These are phyloP conservation scores for Pachycephala philippinensis DNA, from an alignment of 2,113 vertebrate species.

Conservation along the genomic window DNA sequence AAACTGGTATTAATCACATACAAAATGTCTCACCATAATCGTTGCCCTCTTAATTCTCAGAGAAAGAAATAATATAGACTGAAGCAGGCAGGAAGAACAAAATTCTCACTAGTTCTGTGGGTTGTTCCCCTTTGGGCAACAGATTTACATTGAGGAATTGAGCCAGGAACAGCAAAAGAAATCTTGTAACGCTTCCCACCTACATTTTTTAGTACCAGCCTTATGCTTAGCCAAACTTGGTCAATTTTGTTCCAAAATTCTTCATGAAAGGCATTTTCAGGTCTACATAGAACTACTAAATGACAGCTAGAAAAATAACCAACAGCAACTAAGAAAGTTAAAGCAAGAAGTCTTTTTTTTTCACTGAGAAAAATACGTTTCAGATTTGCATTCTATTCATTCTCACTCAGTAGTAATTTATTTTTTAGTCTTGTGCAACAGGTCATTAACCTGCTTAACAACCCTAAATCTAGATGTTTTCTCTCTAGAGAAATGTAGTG, in stretches of 20 bases:
- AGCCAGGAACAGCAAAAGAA: neutral
- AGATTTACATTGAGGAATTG: neutral
- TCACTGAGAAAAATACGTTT: neutral
- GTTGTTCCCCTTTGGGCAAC: neutral
- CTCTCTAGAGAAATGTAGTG: neutral
- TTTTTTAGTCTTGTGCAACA: constrained; percentile 10
- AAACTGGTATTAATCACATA: neutral
- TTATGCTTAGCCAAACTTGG: neutral
- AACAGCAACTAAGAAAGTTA: neutral
- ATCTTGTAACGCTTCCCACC: neutral
- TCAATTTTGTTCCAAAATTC: neutral
- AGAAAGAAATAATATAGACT: neutral
- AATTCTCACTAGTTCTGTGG: neutral
- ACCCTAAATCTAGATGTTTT: constrained; percentile 13
- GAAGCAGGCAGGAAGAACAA: neutral
- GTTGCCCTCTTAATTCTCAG: neutral
- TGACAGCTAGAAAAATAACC: neutral
- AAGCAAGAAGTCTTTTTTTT: neutral
- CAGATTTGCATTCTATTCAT: neutral
- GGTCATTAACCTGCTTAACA: constrained; percentile 34
- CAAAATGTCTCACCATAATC: neutral
- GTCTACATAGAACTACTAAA: neutral
- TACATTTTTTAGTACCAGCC: neutral
- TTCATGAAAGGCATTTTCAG: neutral
- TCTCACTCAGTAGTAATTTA: constrained; percentile 3